Conservation (phyloP, 2,113 vertebrate species). For the Gallinago media region DNA sequence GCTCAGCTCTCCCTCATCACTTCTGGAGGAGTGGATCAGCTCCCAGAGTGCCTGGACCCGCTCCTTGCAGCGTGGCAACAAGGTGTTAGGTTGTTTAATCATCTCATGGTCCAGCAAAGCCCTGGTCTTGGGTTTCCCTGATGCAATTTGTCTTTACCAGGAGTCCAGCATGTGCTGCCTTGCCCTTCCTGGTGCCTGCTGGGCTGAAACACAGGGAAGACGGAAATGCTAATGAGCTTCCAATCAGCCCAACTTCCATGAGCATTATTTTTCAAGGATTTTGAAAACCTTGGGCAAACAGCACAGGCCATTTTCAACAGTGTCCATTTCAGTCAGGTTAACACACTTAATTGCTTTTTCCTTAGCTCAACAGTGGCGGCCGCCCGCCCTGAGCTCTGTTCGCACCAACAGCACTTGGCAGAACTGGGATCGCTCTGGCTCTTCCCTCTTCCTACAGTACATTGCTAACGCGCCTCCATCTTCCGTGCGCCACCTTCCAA, state of each 20-base stretch:
- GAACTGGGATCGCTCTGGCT: not conserved
- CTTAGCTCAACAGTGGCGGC: not conserved
- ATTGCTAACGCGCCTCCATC: not conserved
- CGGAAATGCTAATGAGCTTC: not conserved
- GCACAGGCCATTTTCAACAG: not conserved
- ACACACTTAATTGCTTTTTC: not conserved
- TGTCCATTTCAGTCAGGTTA: not conserved
- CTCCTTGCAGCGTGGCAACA: not conserved
- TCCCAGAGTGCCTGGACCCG: not conserved
- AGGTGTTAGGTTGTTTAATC: not conserved
- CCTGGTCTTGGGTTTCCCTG: not conserved
- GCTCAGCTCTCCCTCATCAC: not conserved
- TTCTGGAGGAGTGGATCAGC: not conserved
- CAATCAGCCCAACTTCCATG: not conserved
- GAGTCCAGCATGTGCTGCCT: not conserved
- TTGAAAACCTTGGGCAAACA: not conserved
- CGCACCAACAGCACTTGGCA: fast-evolving
- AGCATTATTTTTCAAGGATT: not conserved
- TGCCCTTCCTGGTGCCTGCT: not conserved
- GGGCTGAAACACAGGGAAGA: not conserved
- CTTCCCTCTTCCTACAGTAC: not conserved
- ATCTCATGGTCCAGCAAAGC: not conserved
- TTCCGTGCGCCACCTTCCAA: not conserved
- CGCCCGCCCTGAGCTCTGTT: not conserved
- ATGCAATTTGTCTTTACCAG: not conserved